Evolutionary conservation across 2,797 vertebrate species (phyloP).

Genomic region (Austrolebias charrua): DNA sequence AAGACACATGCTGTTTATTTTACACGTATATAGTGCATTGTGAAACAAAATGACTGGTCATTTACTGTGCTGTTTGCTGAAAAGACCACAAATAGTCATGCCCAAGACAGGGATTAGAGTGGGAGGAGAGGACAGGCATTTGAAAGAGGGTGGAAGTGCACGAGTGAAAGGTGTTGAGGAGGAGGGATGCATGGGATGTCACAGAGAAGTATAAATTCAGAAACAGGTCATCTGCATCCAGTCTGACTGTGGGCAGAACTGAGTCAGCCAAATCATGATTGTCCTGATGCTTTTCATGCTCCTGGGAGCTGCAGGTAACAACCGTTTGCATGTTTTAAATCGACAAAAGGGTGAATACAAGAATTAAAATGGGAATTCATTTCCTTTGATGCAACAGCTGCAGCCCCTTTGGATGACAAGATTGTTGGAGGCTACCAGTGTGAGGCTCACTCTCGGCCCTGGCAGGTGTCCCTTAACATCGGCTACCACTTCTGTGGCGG

Average conservation of each 20-base stretch:
- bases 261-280: constrained; percentile 64
- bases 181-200: constrained; percentile 8
- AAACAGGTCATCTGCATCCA: constrained; percentile 30
- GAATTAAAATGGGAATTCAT: not conserved
- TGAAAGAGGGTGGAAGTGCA: constrained; percentile 8
- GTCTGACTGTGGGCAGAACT: constrained; percentile 49
- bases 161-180: constrained; percentile 6
- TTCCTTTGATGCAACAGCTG: constrained; percentile 49
- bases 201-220: constrained; percentile 65
- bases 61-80: not conserved
- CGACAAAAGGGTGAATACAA: not conserved
- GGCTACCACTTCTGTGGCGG: constrained; percentile 75
- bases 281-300: constrained; percentile 64
- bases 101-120: not conserved
- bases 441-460: constrained; percentile 63
- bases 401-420: constrained; percentile 68
- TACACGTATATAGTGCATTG: not conserved
- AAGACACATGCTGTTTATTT: not conserved
- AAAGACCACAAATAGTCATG: not conserved
- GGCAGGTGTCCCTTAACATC: constrained; percentile 75
- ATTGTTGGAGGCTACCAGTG: constrained; percentile 78
- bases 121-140: constrained; percentile 11
- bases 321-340: not conserved
- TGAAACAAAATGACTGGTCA: not conserved
- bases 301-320: constrained; percentile 74